These are phyloP conservation scores for Heliopora coerulea DNA, from an alignment of 92 coral and sea anemone genomes.

Conservation along the genomic window DNA sequence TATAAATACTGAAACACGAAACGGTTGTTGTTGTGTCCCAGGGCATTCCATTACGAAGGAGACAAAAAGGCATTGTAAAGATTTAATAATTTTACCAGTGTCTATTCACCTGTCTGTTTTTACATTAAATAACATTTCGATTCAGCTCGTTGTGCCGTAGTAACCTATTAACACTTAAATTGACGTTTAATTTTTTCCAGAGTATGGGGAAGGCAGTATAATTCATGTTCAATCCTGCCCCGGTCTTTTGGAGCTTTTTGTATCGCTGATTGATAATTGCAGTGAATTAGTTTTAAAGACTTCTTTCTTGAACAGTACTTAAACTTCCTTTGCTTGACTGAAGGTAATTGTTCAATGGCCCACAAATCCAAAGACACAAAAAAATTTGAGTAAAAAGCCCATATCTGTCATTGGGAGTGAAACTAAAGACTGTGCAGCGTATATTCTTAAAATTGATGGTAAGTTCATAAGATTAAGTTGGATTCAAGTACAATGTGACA, in stretches of 20 bases:
- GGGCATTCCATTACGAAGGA: too few species aligned
- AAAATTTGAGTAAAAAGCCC: background rate
- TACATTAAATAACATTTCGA: too few species aligned
- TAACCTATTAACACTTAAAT: too few species aligned
- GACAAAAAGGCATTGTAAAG: too few species aligned
- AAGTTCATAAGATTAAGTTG: background rate
- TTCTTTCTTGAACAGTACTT: background rate
- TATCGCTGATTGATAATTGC: background rate
- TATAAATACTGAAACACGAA: too few species aligned
- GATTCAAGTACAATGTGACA: too few species aligned
- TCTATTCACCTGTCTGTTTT: too few species aligned
- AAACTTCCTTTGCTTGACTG: background rate
- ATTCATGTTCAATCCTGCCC: background rate
- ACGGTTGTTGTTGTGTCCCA: too few species aligned
- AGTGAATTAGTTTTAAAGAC: background rate
- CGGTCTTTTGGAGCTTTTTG: background rate
- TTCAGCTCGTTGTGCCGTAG: too few species aligned
- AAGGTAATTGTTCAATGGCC: conserved; percentile 14
- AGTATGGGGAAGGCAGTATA: background rate
- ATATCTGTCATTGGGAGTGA: background rate
- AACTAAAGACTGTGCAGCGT: conserved; percentile 3
- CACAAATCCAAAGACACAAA: background rate
- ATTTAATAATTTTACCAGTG: too few species aligned
- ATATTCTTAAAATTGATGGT: conserved; percentile 11
- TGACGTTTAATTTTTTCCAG: background rate